These are phyloP conservation scores for Pseudopodoces humilis DNA, from an alignment of 2,113 vertebrate species.

Conservation along the genomic window DNA sequence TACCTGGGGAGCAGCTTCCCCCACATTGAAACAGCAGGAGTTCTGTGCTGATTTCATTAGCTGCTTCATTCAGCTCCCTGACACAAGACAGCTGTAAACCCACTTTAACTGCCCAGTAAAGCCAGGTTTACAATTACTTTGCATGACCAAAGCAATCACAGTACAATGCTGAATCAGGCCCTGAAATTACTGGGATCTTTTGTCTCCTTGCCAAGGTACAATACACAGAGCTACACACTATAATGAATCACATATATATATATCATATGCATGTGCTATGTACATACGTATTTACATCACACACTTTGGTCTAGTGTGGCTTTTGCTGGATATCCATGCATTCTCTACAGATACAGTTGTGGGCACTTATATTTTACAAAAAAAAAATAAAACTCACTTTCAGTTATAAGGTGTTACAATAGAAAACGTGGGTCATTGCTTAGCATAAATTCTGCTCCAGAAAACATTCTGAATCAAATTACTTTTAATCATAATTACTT, in stretches of 20 bases:
- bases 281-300: neutral
- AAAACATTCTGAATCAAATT: neutral
- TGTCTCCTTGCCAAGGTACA: neutral
- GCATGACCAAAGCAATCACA: neutral
- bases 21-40: neutral
- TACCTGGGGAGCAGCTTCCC: neutral
- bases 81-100: conserved; percentile 5
- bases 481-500: neutral
- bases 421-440: neutral
- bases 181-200: neutral
- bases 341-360: neutral
- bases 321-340: neutral
- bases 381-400: neutral
- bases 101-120: neutral
- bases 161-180: neutral
- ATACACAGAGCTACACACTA: neutral
- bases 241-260: neutral
- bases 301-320: neutral
- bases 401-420: neutral
- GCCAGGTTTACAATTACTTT: neutral
- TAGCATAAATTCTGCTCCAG: neutral
- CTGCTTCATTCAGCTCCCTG: neutral
- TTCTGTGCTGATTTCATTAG: neutral
- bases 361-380: neutral
- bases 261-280: neutral